A percentile compares a stretch with the other conserved stretches of the same genome.
These are phyloP conservation scores for Theristicus caerulescens DNA, from an alignment of 2,113 vertebrate genomes.

Conservation along the genomic window DNA sequence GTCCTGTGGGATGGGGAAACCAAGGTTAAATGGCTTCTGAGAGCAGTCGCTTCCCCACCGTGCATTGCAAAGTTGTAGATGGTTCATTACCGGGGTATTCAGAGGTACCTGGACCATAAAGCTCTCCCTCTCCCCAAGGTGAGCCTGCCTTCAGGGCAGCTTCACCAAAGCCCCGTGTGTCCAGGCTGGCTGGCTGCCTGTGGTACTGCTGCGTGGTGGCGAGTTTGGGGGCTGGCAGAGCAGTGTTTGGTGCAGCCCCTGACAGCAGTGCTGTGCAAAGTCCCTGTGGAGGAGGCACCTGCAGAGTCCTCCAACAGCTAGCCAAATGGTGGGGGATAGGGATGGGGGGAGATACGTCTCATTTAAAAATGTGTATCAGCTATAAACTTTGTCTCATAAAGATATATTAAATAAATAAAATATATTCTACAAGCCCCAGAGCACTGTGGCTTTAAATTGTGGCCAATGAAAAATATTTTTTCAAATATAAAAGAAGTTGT, in stretches of 20 bases:
- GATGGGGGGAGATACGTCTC: background rate
- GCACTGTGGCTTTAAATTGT: slow-evolving; percentile 1
- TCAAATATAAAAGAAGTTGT: slow-evolving; percentile 20
- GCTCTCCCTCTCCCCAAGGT: background rate
- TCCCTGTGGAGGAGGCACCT: fast-evolving
- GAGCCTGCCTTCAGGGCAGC: background rate
- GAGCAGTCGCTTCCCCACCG: fast-evolving
- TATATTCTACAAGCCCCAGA: slow-evolving; percentile 17
- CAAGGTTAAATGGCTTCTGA: background rate
- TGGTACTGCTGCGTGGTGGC: fast-evolving
- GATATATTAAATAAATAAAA: slow-evolving; percentile 29
- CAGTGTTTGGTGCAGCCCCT: background rate
- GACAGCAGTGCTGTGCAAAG: fast-evolving
- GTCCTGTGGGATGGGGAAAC: background rate
- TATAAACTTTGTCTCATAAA: slow-evolving; percentile 10
- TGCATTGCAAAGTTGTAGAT: too few species aligned
- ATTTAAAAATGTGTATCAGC: background rate
- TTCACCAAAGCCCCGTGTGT: background rate
- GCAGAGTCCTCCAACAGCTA: background rate
- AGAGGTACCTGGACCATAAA: background rate
- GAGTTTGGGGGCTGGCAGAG: background rate
- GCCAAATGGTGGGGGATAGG: background rate
- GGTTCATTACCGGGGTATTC: background rate
- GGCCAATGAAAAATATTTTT: slow-evolving; percentile 32
- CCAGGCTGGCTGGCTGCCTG: background rate